A percentile compares a stretch with the other conserved stretches of the same genome.
Conservation (phyloP, 2,888 invertebrate genomes). For the Nomada ferruginata region DNA sequence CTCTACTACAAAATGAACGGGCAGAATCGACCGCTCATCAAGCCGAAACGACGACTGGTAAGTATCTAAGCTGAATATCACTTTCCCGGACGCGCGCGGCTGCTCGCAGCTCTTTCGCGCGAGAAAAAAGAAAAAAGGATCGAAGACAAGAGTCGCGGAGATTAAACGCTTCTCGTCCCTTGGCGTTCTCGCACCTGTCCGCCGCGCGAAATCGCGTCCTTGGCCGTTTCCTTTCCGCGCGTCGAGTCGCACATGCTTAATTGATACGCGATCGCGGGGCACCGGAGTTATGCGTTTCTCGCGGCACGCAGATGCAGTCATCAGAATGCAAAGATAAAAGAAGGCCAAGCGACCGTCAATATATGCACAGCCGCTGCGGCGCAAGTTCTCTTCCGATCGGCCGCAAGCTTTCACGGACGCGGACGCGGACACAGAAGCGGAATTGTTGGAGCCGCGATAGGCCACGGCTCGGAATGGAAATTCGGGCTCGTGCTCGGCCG, state of each 20-base stretch:
- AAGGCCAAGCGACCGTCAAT: constrained; percentile 68
- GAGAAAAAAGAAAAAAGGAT: no score
- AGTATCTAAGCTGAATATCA: constrained; percentile 86
- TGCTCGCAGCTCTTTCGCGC: neutral
- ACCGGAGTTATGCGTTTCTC: constrained; percentile 54
- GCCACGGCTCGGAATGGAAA: constrained; percentile 38
- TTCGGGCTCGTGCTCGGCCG: constrained; percentile 26
- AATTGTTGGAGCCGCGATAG: constrained; percentile 8
- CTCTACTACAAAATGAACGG: constrained; percentile 99
- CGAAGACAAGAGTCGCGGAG: neutral
- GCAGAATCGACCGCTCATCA: constrained; percentile 98
- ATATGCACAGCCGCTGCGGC: neutral
- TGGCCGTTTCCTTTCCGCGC: constrained; percentile 68
- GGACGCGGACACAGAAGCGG: no score
- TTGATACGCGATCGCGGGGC: constrained; percentile 56
- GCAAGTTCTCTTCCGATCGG: no score
- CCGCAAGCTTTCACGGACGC: no score
- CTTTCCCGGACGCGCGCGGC: neutral
- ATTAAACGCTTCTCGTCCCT: neutral
- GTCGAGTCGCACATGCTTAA: constrained; percentile 61
- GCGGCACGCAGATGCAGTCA: constrained; percentile 64
- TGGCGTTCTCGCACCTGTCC: constrained; percentile 29
- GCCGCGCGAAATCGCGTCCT: constrained; percentile 65
- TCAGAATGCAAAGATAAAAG: constrained; percentile 73
- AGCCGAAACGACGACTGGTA: constrained; percentile 99